phyloP scores from a whole-genome alignment of 2,888 invertebrate species.

The Thereva nobilitata region DNA sequence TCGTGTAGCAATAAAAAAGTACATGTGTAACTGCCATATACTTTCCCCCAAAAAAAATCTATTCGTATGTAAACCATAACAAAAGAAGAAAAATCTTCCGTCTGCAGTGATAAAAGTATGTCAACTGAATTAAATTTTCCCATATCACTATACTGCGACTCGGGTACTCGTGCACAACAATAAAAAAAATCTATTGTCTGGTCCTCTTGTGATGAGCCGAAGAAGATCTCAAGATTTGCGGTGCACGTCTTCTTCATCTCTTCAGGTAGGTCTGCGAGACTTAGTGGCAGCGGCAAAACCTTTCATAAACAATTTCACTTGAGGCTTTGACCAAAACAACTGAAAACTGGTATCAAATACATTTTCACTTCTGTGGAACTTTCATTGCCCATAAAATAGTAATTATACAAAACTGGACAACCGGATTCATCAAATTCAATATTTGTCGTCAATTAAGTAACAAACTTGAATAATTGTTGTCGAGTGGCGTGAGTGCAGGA shows the following conservation, averaged over 20 bases:
- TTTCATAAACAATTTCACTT: constrained; percentile 21
- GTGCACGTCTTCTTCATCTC: no score
- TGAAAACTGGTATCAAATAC: constrained; percentile 12
- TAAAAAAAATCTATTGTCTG: constrained; percentile 16
- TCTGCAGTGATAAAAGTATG: constrained; percentile 22
- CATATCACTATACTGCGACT: constrained; percentile 10
- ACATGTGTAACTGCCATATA: neutral
- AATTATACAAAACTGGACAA: neutral
- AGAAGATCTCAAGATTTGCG: no score
- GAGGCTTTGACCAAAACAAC: constrained; percentile 21
- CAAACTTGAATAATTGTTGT: no score
- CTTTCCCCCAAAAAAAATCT: constrained; percentile 11
- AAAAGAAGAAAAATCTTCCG: constrained; percentile 11
- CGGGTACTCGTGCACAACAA: no score
- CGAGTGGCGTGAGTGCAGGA: no score
- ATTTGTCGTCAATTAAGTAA: neutral
- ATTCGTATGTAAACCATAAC: constrained; percentile 5
- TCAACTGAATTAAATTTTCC: constrained; percentile 25
- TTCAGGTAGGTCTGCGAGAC: neutral
- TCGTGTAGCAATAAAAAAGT: no score
- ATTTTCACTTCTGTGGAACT: constrained; percentile 29
- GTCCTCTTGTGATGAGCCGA: constrained; percentile 2
- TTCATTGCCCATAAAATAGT: constrained; percentile 29
- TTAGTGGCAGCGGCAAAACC: constrained; percentile 2
- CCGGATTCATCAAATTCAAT: neutral